Evolutionary conservation across 64 coral and sea anemone species (phyloP), one percentile per base, ranked within the genome.

Genomic region (Dendronephthya gigantea): DNA sequence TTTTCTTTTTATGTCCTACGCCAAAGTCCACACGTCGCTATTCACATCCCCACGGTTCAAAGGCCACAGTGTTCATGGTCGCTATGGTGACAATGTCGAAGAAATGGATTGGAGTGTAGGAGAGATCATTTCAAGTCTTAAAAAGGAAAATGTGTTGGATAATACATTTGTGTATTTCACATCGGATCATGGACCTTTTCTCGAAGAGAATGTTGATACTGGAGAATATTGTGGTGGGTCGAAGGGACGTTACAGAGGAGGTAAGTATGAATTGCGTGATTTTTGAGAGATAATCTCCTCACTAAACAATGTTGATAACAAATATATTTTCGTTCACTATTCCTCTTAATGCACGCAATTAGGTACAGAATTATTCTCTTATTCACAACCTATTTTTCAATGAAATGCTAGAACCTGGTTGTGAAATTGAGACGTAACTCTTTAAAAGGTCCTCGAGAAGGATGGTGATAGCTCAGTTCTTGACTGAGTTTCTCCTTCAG

Each of bases 71-170:
- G 35, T 41, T n/a, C 87, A 83, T 36, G 82, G 87, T 82, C 75
- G 47, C 75, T 88, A 83, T 83, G 87, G 87, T 56, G 87, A 88
- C 49, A 49, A 43, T 22, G 75, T 88, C 25, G 87, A 88, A 82
- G 87, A 88, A 43, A 88, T 88, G 74, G 87, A 88, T 38, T 88
- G 87, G 87, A 50, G 68, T 36, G 87, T 88, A n/a, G 87, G 87
- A 23, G 51, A 88, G 38, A 88, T 88, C 23, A 43, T 82, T 40
- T 32, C 48, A 35, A 33, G 40, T 22, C 32, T 88, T 28, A 76
- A 88, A 27, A 55, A 16, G 36, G 45, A 55, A 1, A 52, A 81
- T 2, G 13, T 88, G 9, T 50, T 16, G 48, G 87, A 88, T 7
- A 39, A 88, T 31, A 88, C 87, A 0, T 62, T 88, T 82, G 87